Evolutionary conservation across 2,888 invertebrate species (phyloP).

Genomic region (Zygaena filipendulae): DNA sequence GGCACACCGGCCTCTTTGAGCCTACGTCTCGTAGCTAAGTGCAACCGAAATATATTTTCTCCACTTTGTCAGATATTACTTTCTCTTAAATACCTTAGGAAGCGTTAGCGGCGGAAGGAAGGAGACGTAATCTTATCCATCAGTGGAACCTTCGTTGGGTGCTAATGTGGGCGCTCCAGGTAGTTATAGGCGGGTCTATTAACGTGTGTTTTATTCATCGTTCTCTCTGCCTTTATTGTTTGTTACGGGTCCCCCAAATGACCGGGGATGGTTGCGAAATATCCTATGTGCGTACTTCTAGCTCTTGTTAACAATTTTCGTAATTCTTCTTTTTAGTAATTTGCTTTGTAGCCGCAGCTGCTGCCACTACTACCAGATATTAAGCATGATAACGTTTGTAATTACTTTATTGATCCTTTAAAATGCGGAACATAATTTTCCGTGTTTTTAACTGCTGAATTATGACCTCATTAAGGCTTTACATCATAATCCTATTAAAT

Average conservation of each 20-base stretch:
- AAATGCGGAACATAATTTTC: too few relatives aligned
- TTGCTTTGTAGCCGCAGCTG: too few relatives aligned
- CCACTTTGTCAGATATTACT: constrained; percentile 57
- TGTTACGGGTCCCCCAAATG: constrained; percentile 38
- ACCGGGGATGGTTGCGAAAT: constrained; percentile 33
- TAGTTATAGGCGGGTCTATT: constrained; percentile 42
- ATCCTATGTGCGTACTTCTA: too few relatives aligned
- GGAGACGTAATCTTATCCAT: constrained; percentile 54
- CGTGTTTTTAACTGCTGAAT: too few relatives aligned
- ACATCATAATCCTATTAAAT: too few relatives aligned
- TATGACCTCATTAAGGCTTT: too few relatives aligned
- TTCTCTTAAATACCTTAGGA: constrained; percentile 47
- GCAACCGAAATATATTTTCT: constrained; percentile 56
- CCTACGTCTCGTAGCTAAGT: constrained; percentile 48
- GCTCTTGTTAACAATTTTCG: too few relatives aligned
- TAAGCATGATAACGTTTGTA: too few relatives aligned
- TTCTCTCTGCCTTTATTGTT: constrained; percentile 35
- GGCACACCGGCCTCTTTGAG: constrained; percentile 36
- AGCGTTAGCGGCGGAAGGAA: constrained; percentile 38
- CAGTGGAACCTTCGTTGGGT: constrained; percentile 43
- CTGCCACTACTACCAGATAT: too few relatives aligned
- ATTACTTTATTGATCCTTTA: too few relatives aligned
- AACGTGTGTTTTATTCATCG: constrained; percentile 55
- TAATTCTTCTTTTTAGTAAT: too few relatives aligned
- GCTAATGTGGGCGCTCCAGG: constrained; percentile 51